Evolutionary conservation across 2,888 invertebrate genomes (phyloP), one percentile per base, ranked within the genome.

Genomic region (Thera obeliscata): DNA sequence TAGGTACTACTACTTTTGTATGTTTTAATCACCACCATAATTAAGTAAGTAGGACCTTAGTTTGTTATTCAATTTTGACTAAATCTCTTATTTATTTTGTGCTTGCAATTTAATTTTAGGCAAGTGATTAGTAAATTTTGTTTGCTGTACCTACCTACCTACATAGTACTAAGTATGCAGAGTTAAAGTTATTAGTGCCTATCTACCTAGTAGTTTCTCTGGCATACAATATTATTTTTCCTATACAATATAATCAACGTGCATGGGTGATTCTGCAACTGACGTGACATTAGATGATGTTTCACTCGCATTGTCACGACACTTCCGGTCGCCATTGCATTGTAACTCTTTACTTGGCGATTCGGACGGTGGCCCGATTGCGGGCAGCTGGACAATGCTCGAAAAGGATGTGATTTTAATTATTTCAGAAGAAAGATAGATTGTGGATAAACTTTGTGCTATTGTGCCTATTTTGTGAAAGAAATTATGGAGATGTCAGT

Each of bases 361-460:
- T 78, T 74, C 77, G 77, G 80, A 76, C 77, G 82, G 83, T 82
- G 83, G 83, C 83, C 83, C 74, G 59, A 52, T 62, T 68, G 70
- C 63, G 71, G 69, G 61, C 69, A 63, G 7, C 35, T 57, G 66
- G 69, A 67, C 63, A 66, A 66, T 66, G 59, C 46, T 57, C 55
- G 8, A 58, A 59, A 22, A 68, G 65, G 62, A 61, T 67, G 54
- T n/a, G 50, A 38, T 67, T 66, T 66, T 70, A 72, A 75, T 75
- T 70, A 69, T 73, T 68, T 57, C 61, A 52, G 62, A 63, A 68
- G 61, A 62, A 69, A 73, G 71, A 73, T 73, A 62, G 70, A 74
- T 72, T 61, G 58, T 49, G 7, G 48, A 48, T 46, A 48, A 38
- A 43, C 35, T 38, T 35, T 66, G 61, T 67, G 46, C 61, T 70